Evolutionary conservation across 1,140 invertebrate genomes (phyloP).

Genomic region (Phthorimaea operculella): DNA sequence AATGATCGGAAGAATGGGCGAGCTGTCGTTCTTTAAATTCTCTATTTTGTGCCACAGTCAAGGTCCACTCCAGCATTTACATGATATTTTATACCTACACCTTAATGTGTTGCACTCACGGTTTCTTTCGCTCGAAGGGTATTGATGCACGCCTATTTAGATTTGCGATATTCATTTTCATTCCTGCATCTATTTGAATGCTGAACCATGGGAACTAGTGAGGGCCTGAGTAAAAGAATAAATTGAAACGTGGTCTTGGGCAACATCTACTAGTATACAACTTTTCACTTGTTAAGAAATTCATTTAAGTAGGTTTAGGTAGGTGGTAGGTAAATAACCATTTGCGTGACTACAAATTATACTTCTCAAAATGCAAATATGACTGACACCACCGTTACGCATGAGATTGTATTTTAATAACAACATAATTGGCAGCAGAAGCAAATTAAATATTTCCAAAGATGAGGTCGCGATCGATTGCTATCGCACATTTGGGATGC

Average conservation of each 20-base stretch:
- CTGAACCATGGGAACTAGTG: neutral
- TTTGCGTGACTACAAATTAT: no score
- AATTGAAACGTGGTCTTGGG: neutral
- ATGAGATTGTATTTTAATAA: neutral
- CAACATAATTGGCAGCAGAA: neutral
- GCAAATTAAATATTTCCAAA: neutral
- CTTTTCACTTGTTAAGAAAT: neutral
- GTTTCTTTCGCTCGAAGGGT: constrained; percentile 19
- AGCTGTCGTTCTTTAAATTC: no score
- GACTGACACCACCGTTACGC: constrained; percentile 1
- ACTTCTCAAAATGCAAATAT: neutral
- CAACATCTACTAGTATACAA: neutral
- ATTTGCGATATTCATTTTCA: constrained; percentile 7
- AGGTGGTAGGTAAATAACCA: no score
- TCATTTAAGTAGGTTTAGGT: neutral
- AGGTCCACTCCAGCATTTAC: constrained; percentile 50
- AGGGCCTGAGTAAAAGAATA: neutral
- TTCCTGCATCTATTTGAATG: constrained; percentile 1
- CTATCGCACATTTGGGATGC: neutral
- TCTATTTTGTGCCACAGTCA: no score
- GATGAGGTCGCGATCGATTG: constrained; percentile 3
- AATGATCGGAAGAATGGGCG: no score
- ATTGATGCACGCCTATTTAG: constrained; percentile 13
- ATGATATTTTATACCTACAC: constrained; percentile 33
- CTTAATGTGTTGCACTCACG: constrained; percentile 24